Percentiles rank a stretch among this genome's conserved stretches.
These are phyloP conservation scores for Oscheius sp. DNA, from an alignment of 2,888 invertebrate species.

Conservation along the genomic window DNA sequence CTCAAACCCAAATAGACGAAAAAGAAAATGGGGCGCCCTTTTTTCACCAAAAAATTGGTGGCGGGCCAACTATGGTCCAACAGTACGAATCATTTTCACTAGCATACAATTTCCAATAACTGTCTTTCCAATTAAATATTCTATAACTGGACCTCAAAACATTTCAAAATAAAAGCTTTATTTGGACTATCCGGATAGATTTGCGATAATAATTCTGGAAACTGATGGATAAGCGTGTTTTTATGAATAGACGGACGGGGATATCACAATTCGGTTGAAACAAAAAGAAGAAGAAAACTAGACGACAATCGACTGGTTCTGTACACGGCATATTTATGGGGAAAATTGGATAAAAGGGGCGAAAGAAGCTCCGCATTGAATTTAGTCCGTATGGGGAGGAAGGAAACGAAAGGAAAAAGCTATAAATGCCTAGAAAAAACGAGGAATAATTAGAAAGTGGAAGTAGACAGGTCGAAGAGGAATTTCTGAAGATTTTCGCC, in stretches of 20 bases:
- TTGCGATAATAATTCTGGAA: not conserved
- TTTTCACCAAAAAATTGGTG: too few species aligned
- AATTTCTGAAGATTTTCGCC: slow-evolving; percentile 60
- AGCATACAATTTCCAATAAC: too few species aligned
- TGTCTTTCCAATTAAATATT: too few species aligned
- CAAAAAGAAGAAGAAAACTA: not conserved
- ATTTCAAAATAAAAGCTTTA: not conserved
- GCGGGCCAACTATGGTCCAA: too few species aligned
- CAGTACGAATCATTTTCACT: too few species aligned
- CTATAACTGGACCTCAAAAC: too few species aligned
- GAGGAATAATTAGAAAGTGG: slow-evolving; percentile 25
- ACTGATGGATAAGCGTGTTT: not conserved
- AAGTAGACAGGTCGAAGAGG: slow-evolving; percentile 45
- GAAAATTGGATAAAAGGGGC: not conserved
- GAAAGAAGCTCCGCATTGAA: not conserved
- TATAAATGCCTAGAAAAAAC: not conserved
- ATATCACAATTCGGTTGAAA: slow-evolving; percentile 32
- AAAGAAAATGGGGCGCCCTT: too few species aligned
- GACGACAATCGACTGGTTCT: slow-evolving; percentile 3
- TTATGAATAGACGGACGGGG: slow-evolving; percentile 31
- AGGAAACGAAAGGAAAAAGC: not conserved
- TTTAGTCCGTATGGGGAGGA: slow-evolving; percentile 10
- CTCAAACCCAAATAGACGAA: too few species aligned
- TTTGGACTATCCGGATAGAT: not conserved
- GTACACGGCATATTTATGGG: slow-evolving; percentile 14